These are phyloP conservation scores for Chrysomallon squamiferum DNA, from an alignment of 1,140 invertebrate species.

Conservation along the genomic window DNA sequence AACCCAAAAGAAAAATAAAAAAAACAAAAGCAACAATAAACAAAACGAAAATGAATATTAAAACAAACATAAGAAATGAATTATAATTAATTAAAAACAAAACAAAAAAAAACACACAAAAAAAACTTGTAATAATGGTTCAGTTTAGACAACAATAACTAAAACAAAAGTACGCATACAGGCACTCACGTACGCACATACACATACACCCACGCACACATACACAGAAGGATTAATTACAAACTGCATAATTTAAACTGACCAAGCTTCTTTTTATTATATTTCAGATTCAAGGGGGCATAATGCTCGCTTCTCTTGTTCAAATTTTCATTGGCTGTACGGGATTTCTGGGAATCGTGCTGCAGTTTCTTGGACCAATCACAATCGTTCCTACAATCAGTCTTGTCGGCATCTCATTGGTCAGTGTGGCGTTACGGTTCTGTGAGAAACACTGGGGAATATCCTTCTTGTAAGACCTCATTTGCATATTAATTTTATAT, in stretches of 20 bases:
- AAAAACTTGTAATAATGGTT: no score
- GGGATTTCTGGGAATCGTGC: slow-evolving; percentile 60
- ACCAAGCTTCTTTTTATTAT: no score
- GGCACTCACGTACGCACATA: not conserved
- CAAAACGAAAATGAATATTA: no score
- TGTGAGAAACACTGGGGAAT: slow-evolving; percentile 55
- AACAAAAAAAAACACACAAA: no score
- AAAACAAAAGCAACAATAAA: no score
- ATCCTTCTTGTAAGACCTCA: slow-evolving; percentile 48
- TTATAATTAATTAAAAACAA: no score
- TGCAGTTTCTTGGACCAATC: slow-evolving; percentile 60
- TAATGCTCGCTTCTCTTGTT: slow-evolving; percentile 80
- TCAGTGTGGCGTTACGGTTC: slow-evolving; percentile 53
- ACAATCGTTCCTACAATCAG: slow-evolving; percentile 58
- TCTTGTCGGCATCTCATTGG: slow-evolving; percentile 57
- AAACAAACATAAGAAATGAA: no score
- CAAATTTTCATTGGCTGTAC: slow-evolving; percentile 78
- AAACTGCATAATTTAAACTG: not conserved
- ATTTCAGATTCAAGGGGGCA: slow-evolving; percentile 77
- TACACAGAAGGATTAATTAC: not conserved
- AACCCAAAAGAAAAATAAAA: no score
- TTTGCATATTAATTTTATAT: not conserved
- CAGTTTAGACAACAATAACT: no score
- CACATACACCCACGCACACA: not conserved
- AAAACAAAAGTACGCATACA: not conserved